Percentiles rank a stretch among this genome's conserved stretches.
Conservation (phyloP, 2,888 invertebrate species). For the Saturnia japonica region DNA sequence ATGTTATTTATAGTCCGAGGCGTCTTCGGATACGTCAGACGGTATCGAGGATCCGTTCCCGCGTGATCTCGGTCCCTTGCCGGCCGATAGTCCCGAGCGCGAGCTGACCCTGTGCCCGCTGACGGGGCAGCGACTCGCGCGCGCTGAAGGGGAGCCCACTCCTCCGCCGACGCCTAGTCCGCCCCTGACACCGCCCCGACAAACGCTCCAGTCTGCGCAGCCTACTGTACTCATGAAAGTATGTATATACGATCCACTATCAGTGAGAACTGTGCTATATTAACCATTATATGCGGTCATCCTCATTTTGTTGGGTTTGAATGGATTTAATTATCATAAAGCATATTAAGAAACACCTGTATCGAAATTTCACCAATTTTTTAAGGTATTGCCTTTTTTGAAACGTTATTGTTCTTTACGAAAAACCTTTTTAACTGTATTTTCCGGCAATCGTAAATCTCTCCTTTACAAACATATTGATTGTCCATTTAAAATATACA, state of each 20-base stretch:
- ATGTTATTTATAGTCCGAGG: conserved; percentile 48
- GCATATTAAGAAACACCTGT: no score
- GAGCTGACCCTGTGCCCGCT: conserved; percentile 85
- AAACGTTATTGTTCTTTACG: no score
- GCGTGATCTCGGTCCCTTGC: conserved; percentile 67
- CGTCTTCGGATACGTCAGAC: conserved; percentile 80
- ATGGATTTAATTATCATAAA: no score
- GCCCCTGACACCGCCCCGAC: conserved; percentile 54
- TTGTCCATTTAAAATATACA: no score
- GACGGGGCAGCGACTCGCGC: conserved; percentile 70
- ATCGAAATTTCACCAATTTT: no score
- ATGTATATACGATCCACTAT: conserved; percentile 9
- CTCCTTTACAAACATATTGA: no score
- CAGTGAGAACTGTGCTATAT: no score
- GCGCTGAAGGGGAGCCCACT: conserved; percentile 84
- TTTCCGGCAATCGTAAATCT: no score
- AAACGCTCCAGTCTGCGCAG: conserved; percentile 37
- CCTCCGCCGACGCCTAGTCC: conserved; percentile 80
- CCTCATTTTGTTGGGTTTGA: no score
- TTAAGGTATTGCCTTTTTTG: no score
- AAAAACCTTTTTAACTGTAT: no score
- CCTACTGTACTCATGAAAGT: conserved; percentile 74
- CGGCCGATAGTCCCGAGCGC: conserved; percentile 84
- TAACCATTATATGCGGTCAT: no score
- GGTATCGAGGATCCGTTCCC: conserved; percentile 85